These are phyloP conservation scores for Eidolon dupreanum DNA, from an alignment of 2,797 vertebrate species.

Conservation along the genomic window DNA sequence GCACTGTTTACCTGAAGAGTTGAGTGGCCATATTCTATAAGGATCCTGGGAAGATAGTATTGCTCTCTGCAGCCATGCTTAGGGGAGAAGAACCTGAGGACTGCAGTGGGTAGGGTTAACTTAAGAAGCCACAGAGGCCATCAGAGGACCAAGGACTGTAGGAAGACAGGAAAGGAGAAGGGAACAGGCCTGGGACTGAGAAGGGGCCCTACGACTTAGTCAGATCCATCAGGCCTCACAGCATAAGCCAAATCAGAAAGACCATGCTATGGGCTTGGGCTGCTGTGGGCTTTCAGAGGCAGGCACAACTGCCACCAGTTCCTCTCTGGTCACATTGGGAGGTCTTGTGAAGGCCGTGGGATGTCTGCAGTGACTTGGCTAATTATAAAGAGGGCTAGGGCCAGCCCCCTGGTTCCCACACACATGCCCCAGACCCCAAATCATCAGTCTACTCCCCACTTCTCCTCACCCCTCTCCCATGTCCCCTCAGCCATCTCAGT, in stretches of 20 bases:
- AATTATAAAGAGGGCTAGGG: background rate
- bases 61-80: background rate
- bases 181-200: too few species aligned
- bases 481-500: background rate
- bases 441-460: background rate
- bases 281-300: background rate
- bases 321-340: background rate
- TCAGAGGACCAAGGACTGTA: background rate
- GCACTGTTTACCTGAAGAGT: background rate
- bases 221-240: background rate
- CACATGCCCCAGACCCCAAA: background rate
- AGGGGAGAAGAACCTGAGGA: background rate
- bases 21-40: background rate
- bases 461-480: background rate
- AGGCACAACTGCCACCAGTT: rapidly evolving
- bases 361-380: background rate
- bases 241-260: background rate
- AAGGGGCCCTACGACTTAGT: background rate
- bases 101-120: background rate
- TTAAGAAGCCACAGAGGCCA: background rate
- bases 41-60: background rate
- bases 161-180: background rate
- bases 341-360: background rate
- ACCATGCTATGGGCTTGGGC: background rate
- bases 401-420: background rate